A percentile compares a stretch with the other conserved stretches of the same genome.
phyloP scores from a whole-genome alignment of 2,797 vertebrate genomes.

The Falco rusticolus region DNA sequence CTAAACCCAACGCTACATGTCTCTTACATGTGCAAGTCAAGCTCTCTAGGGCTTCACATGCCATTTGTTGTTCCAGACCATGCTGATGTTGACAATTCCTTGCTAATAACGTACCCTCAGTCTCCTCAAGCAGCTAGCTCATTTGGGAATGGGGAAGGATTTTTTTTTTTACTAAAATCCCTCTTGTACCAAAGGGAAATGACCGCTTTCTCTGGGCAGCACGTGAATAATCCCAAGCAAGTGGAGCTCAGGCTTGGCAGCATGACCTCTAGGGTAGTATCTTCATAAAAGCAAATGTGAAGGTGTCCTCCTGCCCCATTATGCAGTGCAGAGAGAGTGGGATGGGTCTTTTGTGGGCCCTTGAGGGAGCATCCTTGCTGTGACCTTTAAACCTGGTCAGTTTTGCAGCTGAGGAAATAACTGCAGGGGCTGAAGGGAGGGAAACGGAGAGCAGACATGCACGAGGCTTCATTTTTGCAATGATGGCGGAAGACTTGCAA shows the following conservation, averaged over 20 bases:
- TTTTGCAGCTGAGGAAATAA: not conserved
- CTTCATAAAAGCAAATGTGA: not conserved
- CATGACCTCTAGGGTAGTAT: not conserved
- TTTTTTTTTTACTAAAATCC: not conserved
- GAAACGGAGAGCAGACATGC: not conserved
- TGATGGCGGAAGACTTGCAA: not conserved
- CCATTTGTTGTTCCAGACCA: not conserved
- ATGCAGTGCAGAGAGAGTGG: not conserved
- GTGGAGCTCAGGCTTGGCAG: not conserved
- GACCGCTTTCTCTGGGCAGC: not conserved
- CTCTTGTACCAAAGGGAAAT: not conserved
- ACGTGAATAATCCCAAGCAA: not conserved
- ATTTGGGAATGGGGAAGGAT: not conserved
- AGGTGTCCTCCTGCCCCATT: not conserved
- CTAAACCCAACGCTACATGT: not conserved
- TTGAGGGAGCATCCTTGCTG: not conserved
- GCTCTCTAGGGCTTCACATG: not conserved
- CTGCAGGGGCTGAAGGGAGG: fast-evolving
- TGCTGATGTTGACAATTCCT: not conserved
- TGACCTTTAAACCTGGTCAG: not conserved
- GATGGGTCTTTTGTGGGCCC: not conserved
- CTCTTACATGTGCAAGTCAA: not conserved
- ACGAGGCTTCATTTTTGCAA: not conserved
- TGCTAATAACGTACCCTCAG: not conserved
- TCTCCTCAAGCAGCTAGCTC: not conserved